phyloP scores from a whole-genome alignment of 1,140 invertebrate species.

The Trissolcus basalis region DNA sequence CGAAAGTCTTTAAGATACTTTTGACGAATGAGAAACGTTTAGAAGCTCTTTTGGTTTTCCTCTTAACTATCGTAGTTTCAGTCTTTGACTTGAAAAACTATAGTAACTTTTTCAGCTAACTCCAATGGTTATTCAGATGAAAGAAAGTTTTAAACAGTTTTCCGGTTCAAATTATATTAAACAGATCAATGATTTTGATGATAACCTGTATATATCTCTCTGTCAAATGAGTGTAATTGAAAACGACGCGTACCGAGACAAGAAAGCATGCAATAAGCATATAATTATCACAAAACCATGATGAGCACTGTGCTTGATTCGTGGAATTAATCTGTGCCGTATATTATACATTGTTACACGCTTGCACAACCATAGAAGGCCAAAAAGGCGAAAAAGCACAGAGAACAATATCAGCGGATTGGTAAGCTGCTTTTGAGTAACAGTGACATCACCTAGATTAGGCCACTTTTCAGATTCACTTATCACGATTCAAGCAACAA shows the following conservation, averaged over 20 bases:
- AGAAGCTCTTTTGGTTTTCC: too few relatives aligned
- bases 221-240: conserved; percentile 17
- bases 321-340: conserved; percentile 69
- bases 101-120: too few relatives aligned
- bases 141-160: too few relatives aligned
- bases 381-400: conserved; percentile 83
- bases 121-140: too few relatives aligned
- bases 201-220: too few relatives aligned
- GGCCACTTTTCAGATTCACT: conserved; percentile 21
- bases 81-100: too few relatives aligned
- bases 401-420: conserved; percentile 88
- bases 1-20: too few relatives aligned
- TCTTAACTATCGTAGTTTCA: too few relatives aligned
- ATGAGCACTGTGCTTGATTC: conserved; percentile 62
- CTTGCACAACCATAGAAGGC: conserved; percentile 77
- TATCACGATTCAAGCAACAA: conserved; percentile 40
- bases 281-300: conserved; percentile 16
- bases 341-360: conserved; percentile 70
- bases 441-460: conserved; percentile 47
- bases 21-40: too few relatives aligned
- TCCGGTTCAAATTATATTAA: too few relatives aligned
- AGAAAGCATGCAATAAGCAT: conserved; percentile 44
- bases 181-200: too few relatives aligned
- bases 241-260: conserved; percentile 22
- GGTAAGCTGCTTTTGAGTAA: conserved; percentile 81